These are phyloP conservation scores for Halisarca cf. caerulea DNA, from an alignment of 37 sponge, comb jelly and placozoan species.

Conservation along the genomic window DNA sequence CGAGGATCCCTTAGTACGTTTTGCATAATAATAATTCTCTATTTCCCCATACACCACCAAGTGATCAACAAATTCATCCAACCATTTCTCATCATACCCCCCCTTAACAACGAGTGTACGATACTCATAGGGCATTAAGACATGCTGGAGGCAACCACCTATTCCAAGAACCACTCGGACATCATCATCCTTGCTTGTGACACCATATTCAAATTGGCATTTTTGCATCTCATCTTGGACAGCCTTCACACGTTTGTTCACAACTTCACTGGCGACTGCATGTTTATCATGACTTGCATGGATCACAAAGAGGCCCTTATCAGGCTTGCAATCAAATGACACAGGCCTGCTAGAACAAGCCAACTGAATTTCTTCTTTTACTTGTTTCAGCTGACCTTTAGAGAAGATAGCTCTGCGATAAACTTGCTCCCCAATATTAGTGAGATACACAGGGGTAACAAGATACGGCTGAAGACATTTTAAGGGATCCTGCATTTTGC, in stretches of 20 bases:
- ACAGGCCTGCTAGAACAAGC: not conserved
- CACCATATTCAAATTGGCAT: constrained; percentile 23
- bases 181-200: constrained; percentile 36
- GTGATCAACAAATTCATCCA: not conserved
- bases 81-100: not conserved
- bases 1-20: not conserved
- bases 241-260: not conserved
- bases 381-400: not conserved
- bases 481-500: constrained; percentile 25
- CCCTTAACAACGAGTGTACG: constrained; percentile 40
- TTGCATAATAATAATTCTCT: not conserved
- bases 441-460: constrained; percentile 28
- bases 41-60: constrained; percentile 21
- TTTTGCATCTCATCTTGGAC: constrained; percentile 21
- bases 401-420: not conserved
- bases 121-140: constrained; percentile 61
- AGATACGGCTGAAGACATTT: constrained; percentile 9
- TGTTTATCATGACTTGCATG: constrained; percentile 14
- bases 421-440: constrained; percentile 20
- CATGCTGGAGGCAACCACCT: constrained; percentile 52
- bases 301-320: constrained; percentile 27
- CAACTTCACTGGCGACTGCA: not conserved
- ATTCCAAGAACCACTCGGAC: constrained; percentile 44
- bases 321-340: not conserved
- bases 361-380: not conserved